Percentiles rank a stretch among this genome's conserved stretches.
Conservation (phyloP, 2,888 invertebrate species). For the Hartigia nigra region DNA sequence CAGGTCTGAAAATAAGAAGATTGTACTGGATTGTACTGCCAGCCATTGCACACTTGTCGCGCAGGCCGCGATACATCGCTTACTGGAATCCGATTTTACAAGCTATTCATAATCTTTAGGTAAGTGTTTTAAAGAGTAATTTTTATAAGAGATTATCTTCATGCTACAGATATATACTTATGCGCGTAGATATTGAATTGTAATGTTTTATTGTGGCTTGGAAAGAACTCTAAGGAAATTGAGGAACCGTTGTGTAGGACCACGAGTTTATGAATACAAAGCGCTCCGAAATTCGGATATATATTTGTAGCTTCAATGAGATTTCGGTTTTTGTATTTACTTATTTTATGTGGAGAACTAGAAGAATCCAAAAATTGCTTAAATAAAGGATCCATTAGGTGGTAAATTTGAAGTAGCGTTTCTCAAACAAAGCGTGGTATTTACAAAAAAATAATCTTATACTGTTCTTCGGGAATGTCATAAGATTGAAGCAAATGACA, state of each 20-base stretch:
- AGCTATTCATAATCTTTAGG: neutral
- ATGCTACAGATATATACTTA: neutral
- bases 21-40: neutral
- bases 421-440: neutral
- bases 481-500: neutral
- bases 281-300: neutral
- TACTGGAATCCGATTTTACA: neutral
- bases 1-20: neutral
- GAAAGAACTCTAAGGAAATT: neutral
- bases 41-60: slow-evolving; percentile 25
- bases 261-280: neutral
- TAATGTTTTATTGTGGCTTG: neutral
- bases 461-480: neutral
- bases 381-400: neutral
- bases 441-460: neutral
- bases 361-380: neutral
- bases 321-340: neutral
- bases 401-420: neutral
- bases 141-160: neutral
- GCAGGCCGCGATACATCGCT: slow-evolving; percentile 27
- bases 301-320: neutral
- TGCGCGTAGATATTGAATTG: neutral
- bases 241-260: neutral
- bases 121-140: slow-evolving; percentile 1
- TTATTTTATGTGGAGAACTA: neutral